Evolutionary conservation across 2,797 vertebrate species (phyloP).

Genomic region (Manis javanica): DNA sequence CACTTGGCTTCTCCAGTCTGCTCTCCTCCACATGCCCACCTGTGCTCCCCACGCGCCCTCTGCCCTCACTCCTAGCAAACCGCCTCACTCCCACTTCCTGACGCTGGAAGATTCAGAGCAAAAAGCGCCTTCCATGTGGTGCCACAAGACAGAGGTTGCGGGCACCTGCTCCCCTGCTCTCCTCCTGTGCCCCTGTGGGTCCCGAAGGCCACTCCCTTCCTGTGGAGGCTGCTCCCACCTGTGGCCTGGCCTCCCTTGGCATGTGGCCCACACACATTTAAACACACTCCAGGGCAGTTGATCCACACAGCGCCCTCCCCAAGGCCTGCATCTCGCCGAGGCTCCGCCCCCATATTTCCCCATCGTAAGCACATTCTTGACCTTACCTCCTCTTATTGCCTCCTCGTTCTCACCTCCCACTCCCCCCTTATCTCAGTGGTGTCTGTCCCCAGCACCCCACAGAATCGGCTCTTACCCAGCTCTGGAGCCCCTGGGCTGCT

Average conservation of each 20-base stretch:
- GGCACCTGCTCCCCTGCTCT: background rate
- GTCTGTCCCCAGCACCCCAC: accelerated
- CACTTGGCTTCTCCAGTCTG: background rate
- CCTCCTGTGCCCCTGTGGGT: background rate
- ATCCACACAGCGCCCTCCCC: background rate
- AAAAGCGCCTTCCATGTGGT: background rate
- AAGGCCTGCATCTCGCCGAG: accelerated
- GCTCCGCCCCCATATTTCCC: background rate
- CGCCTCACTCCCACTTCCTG: background rate
- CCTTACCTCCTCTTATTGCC: background rate
- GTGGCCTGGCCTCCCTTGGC: background rate
- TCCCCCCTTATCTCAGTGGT: too few species aligned
- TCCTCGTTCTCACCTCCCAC: background rate
- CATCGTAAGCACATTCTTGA: background rate
- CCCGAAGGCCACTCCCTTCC: too few species aligned
- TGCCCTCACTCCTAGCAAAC: background rate
- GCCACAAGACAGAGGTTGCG: too few species aligned
- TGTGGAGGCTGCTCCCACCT: too few species aligned
- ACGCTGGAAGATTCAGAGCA: background rate
- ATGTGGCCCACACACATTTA: background rate
- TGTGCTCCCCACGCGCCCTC: background rate
- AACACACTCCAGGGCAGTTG: background rate
- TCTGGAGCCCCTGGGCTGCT: accelerated
- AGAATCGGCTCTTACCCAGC: background rate
- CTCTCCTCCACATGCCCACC: background rate